Evolutionary conservation across 1,140 invertebrate species (phyloP).

Genomic region (Caenorhabditis elegans): DNA sequence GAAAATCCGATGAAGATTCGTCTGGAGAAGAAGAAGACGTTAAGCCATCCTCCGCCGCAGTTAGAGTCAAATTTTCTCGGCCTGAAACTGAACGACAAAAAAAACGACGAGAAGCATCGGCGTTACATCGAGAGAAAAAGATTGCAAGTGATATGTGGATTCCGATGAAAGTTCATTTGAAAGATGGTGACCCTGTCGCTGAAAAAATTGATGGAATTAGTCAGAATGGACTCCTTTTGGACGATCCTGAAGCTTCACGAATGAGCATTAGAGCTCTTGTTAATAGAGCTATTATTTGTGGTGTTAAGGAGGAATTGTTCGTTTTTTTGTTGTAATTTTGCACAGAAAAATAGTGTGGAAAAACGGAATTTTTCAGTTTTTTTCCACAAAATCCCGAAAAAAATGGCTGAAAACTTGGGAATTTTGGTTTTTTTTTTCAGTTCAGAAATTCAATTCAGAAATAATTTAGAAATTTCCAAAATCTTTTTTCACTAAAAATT

Average conservation of each 20-base stretch:
- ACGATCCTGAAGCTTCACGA: not conserved
- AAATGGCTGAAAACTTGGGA: too few species aligned
- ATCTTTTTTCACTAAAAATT: too few species aligned
- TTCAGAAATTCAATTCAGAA: too few species aligned
- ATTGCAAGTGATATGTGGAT: constrained; percentile 34
- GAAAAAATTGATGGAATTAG: not conserved
- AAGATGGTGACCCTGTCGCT: not conserved
- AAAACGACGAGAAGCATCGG: constrained; percentile 32
- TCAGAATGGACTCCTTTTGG: not conserved
- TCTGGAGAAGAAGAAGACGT: not conserved
- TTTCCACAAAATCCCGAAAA: too few species aligned
- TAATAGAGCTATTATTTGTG: constrained; percentile 20
- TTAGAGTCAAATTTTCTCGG: constrained; percentile 24
- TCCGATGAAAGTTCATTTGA: constrained; percentile 29
- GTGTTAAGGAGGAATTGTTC: constrained; percentile 13
- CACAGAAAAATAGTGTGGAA: too few species aligned
- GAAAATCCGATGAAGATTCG: not conserved
- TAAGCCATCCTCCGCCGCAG: not conserved
- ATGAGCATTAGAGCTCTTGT: not conserved
- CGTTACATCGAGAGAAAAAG: constrained; percentile 18
- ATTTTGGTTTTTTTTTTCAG: too few species aligned
- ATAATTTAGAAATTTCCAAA: too few species aligned
- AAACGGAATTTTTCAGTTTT: too few species aligned
- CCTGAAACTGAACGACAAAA: constrained; percentile 36
- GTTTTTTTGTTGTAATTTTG: constrained; percentile 15